Conservation (phyloP, 2,888 invertebrate genomes). For the Drosophila peninsularis region DNA sequence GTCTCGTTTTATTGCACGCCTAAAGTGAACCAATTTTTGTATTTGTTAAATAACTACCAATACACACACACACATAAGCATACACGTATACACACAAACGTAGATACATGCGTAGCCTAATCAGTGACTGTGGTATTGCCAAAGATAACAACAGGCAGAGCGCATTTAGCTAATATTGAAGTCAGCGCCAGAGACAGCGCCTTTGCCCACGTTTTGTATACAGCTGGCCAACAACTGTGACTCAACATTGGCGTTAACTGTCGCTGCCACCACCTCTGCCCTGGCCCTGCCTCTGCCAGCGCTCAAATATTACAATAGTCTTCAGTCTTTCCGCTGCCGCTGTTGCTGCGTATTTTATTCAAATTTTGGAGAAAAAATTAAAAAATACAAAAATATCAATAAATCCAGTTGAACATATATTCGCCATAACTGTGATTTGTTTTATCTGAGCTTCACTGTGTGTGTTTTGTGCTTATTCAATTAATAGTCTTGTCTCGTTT, state of each 20-base stretch:
- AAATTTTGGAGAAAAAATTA: constrained; percentile 43
- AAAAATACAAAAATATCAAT: constrained; percentile 15
- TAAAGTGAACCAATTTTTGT: constrained; percentile 27
- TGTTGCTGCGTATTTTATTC: constrained; percentile 45
- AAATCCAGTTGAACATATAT: constrained; percentile 44
- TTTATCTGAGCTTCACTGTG: constrained; percentile 21
- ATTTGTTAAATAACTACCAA: constrained; percentile 54
- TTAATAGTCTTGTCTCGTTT: constrained; percentile 32
- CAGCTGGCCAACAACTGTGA: constrained; percentile 54
- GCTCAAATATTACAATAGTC: no score
- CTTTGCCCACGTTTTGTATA: constrained; percentile 39
- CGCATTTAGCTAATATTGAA: constrained; percentile 19
- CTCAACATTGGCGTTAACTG: constrained; percentile 55
- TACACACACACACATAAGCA: constrained; percentile 11
- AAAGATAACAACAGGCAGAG: constrained; percentile 66
- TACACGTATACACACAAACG: constrained; percentile 11
- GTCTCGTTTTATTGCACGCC: constrained; percentile 24
- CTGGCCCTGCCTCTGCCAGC: background rate
- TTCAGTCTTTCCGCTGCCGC: background rate
- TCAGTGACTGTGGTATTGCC: constrained; percentile 60
- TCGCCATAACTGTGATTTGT: constrained; percentile 56
- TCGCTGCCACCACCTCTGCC: constrained; percentile 5
- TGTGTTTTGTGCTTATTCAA: constrained; percentile 32
- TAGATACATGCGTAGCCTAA: constrained; percentile 60
- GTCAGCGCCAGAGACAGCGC: constrained; percentile 14